Conservation (phyloP, 2,113 vertebrate species). For the Antechinus flavipes region DNA sequence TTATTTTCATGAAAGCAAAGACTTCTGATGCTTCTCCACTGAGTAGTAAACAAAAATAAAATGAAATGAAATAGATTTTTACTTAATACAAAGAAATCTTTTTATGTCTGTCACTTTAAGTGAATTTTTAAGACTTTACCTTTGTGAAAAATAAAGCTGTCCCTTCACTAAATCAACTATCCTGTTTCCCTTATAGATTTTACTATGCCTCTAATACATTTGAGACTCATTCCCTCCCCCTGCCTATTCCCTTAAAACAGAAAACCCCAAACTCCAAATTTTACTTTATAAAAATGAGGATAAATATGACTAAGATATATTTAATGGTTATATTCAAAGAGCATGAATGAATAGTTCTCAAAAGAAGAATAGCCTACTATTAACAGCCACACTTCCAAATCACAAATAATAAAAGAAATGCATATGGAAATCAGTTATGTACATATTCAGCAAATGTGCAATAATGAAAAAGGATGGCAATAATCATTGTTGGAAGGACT, state of each 20-base stretch:
- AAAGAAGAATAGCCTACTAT: not conserved
- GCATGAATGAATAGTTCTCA: not conserved
- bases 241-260: not conserved
- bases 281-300: not conserved
- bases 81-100: constrained; percentile 8
- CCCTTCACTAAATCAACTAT: not conserved
- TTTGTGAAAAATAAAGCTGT: constrained; percentile 34
- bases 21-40: constrained; percentile 55
- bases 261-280: not conserved
- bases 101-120: constrained; percentile 19
- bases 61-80: constrained; percentile 19
- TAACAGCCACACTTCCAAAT: not conserved
- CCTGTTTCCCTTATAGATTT: not conserved
- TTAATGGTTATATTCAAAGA: not conserved
- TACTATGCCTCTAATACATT: not conserved
- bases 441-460: not conserved
- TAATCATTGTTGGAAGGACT: not conserved
- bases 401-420: not conserved
- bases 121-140: not conserved
- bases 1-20: constrained; percentile 55
- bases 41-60: not conserved
- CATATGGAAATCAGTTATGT: not conserved
- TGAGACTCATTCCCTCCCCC: not conserved
- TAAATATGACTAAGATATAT: not conserved
- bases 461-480: not conserved